A percentile compares a stretch with the other conserved stretches of the same genome.
Conservation (phyloP, 1,140 invertebrate species). For the Drosophila paulistorum region DNA sequence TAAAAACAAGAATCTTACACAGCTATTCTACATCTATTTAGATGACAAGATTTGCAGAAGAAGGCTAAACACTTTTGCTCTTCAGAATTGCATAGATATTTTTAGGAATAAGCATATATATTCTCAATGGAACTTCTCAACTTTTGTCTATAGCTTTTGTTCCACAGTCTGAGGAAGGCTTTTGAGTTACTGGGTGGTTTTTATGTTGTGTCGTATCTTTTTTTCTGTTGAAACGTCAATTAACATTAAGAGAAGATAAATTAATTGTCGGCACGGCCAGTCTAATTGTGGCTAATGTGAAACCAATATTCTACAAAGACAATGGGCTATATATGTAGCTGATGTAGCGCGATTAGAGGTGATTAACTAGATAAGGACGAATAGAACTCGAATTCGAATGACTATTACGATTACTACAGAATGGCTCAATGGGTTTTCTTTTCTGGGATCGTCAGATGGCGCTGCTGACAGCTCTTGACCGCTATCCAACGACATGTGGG, state of each 20-base stretch:
- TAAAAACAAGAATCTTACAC: too few species aligned
- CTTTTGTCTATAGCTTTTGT: too few species aligned
- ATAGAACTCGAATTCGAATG: not conserved
- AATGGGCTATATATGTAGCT: conserved; percentile 63
- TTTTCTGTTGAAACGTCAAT: conserved; percentile 42
- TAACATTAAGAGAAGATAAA: conserved; percentile 74
- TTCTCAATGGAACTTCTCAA: too few species aligned
- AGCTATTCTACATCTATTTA: too few species aligned
- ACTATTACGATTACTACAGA: too few species aligned
- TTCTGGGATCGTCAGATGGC: conserved; percentile 36
- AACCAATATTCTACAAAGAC: conserved; percentile 56
- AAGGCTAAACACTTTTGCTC: too few species aligned
- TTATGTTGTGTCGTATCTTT: not conserved
- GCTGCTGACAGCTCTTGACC: conserved; percentile 37
- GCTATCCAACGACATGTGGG: conserved; percentile 38
- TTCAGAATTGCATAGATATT: too few species aligned
- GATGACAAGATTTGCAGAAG: too few species aligned
- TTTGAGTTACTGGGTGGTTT: not conserved
- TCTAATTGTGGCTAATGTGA: conserved; percentile 73
- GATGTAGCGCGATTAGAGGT: conserved; percentile 65
- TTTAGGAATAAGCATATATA: too few species aligned
- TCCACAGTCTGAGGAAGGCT: conserved; percentile 25
- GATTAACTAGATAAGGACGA: conserved; percentile 52
- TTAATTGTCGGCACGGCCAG: conserved; percentile 64
- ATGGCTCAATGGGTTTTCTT: too few species aligned